Evolutionary conservation across 2,797 vertebrate species (phyloP).

Genomic region (Spea hammondii): DNA sequence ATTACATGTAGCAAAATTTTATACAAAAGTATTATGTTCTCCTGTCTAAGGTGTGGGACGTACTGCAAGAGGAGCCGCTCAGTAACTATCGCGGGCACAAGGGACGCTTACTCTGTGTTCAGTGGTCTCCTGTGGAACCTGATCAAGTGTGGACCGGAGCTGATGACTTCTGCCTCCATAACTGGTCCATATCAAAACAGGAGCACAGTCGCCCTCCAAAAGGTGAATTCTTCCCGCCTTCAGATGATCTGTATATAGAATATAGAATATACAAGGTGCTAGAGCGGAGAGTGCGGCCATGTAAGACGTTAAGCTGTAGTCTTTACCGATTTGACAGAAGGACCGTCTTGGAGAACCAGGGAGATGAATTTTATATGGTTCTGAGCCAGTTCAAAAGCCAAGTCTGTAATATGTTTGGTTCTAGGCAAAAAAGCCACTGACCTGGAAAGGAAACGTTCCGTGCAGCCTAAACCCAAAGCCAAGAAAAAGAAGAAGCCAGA

Average conservation of each 20-base stretch:
- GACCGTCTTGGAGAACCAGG: no score
- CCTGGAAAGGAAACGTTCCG: constrained; percentile 81
- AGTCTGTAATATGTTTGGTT: not conserved
- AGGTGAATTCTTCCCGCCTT: constrained; percentile 65
- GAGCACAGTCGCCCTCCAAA: constrained; percentile 84
- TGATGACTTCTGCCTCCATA: constrained; percentile 92
- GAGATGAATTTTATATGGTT: no score
- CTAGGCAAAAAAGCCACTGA: constrained; percentile 84
- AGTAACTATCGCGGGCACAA: constrained; percentile 89
- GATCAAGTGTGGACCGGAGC: constrained; percentile 89
- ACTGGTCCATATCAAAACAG: constrained; percentile 85
- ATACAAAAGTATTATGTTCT: not conserved
- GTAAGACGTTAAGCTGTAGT: no score
- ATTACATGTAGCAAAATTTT: no score
- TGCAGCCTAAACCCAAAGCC: constrained; percentile 73
- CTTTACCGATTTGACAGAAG: no score
- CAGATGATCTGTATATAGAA: no score
- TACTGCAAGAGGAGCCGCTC: constrained; percentile 80
- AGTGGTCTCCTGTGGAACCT: constrained; percentile 88
- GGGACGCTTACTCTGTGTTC: constrained; percentile 84
- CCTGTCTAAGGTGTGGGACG: constrained; percentile 87
- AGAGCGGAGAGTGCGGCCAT: no score
- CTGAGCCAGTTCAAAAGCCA: no score
- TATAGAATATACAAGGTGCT: no score
- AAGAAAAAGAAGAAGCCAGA: constrained; percentile 82